Evolutionary conservation across 2,888 invertebrate genomes (phyloP).

Genomic region (Hoplodrina blanda): DNA sequence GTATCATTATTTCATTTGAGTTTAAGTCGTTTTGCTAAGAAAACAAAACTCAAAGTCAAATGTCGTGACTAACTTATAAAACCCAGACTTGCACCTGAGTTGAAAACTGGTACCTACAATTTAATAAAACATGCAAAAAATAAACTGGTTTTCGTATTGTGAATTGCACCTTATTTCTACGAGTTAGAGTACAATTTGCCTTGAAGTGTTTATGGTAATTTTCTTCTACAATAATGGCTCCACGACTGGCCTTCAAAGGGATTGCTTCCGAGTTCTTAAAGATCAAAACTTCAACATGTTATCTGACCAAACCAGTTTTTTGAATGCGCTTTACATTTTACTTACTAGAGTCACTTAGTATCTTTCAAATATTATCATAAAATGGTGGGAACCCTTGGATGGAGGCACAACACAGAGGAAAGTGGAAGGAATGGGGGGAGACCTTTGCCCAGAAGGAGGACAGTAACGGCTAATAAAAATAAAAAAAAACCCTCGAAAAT

Average conservation of each 20-base stretch:
- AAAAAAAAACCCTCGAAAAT: too few relatives aligned
- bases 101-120: conserved; percentile 64
- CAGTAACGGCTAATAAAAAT: too few relatives aligned
- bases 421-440: too few relatives aligned
- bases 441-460: too few relatives aligned
- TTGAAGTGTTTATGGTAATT: conserved; percentile 40
- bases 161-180: conserved; percentile 26
- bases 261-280: conserved; percentile 77
- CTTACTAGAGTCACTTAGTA: background rate
- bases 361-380: too few relatives aligned
- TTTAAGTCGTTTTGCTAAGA: conserved; percentile 20
- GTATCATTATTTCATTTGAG: conserved; percentile 3
- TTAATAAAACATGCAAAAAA: conserved; percentile 58
- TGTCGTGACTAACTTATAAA: conserved; percentile 11
- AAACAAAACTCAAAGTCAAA: conserved; percentile 48
- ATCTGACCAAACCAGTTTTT: conserved; percentile 44
- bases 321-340: conserved; percentile 38
- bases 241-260: conserved; percentile 73
- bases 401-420: too few relatives aligned
- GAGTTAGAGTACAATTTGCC: conserved; percentile 49
- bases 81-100: conserved; percentile 54
- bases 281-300: conserved; percentile 65
- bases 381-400: too few relatives aligned
- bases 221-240: conserved; percentile 53
- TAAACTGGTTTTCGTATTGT: conserved; percentile 2